Percentiles rank a stretch among this genome's conserved stretches.
These are phyloP conservation scores for Polymixis lichenea DNA, from an alignment of 2,888 invertebrate species.

Conservation along the genomic window DNA sequence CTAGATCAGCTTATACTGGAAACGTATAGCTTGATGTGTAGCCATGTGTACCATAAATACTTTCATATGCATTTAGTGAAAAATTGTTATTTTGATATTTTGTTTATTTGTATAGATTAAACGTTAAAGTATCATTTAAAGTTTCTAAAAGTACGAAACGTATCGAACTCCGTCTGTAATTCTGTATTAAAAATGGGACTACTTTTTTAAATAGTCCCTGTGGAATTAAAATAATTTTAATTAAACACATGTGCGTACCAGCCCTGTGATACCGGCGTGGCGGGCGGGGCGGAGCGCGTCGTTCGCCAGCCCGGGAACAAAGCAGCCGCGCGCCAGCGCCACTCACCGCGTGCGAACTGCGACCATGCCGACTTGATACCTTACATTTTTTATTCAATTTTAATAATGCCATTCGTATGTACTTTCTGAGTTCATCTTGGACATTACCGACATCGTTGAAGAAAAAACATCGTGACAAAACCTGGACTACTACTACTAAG, in stretches of 20 bases:
- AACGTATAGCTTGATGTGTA: too few relatives aligned
- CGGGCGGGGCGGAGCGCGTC: slow-evolving; percentile 75
- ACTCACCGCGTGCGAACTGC: slow-evolving; percentile 77
- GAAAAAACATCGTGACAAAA: too few relatives aligned
- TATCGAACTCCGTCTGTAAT: not conserved
- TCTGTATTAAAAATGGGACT: not conserved
- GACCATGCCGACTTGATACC: slow-evolving; percentile 72
- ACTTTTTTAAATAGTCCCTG: too few relatives aligned
- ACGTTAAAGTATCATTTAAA: not conserved
- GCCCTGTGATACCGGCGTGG: slow-evolving; percentile 73
- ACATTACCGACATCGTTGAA: not conserved
- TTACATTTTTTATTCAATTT: slow-evolving; percentile 28
- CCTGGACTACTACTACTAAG: too few relatives aligned
- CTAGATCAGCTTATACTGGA: too few relatives aligned
- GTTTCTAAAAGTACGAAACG: not conserved
- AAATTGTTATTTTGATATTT: too few relatives aligned
- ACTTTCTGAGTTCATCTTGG: not conserved
- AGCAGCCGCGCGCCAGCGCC: slow-evolving; percentile 86
- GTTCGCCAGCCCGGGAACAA: slow-evolving; percentile 86
- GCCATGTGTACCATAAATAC: too few relatives aligned
- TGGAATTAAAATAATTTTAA: not conserved
- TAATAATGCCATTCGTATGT: not conserved
- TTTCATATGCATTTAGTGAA: too few relatives aligned
- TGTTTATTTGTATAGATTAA: too few relatives aligned
- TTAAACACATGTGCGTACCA: slow-evolving; percentile 57